These are phyloP conservation scores for Drosophila yooni DNA, from an alignment of 2,888 invertebrate species.

Conservation along the genomic window DNA sequence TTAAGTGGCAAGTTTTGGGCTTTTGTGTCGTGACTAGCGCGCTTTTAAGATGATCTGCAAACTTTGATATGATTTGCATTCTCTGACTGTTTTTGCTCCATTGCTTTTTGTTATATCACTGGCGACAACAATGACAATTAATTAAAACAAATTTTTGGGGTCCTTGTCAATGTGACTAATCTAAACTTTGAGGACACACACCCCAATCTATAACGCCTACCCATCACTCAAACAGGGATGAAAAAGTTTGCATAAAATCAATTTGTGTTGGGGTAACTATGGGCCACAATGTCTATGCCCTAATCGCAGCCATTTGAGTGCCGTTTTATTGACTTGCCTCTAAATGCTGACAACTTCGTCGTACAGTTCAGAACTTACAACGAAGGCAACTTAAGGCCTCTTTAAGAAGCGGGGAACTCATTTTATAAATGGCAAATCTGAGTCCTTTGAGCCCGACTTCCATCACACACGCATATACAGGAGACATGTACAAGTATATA, in stretches of 20 bases:
- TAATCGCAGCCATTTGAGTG: slow-evolving; percentile 73
- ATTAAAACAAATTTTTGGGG: slow-evolving; percentile 59
- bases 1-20: slow-evolving; percentile 70
- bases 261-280: slow-evolving; percentile 54
- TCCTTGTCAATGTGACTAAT: slow-evolving; percentile 53
- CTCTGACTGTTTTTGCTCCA: slow-evolving; percentile 33
- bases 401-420: slow-evolving; percentile 14
- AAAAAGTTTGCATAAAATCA: slow-evolving; percentile 75
- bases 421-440: slow-evolving; percentile 29
- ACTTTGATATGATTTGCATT: slow-evolving; percentile 72
- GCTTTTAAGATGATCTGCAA: slow-evolving; percentile 63
- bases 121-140: slow-evolving; percentile 69
- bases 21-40: slow-evolving; percentile 51
- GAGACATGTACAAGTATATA: slow-evolving; percentile 1
- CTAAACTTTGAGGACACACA: slow-evolving; percentile 37
- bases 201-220: slow-evolving; percentile 14
- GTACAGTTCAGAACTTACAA: slow-evolving; percentile 23
- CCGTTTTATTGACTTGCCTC: slow-evolving; percentile 65
- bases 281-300: slow-evolving; percentile 40
- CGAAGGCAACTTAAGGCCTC: slow-evolving; percentile 34
- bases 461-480: background rate
- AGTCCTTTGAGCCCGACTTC: slow-evolving; percentile 3
- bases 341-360: slow-evolving; percentile 47
- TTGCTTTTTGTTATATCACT: slow-evolving; percentile 38
- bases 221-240: slow-evolving; percentile 17